phyloP scores from a whole-genome alignment of 2,888 invertebrate species.

The Zygaena filipendulae region DNA sequence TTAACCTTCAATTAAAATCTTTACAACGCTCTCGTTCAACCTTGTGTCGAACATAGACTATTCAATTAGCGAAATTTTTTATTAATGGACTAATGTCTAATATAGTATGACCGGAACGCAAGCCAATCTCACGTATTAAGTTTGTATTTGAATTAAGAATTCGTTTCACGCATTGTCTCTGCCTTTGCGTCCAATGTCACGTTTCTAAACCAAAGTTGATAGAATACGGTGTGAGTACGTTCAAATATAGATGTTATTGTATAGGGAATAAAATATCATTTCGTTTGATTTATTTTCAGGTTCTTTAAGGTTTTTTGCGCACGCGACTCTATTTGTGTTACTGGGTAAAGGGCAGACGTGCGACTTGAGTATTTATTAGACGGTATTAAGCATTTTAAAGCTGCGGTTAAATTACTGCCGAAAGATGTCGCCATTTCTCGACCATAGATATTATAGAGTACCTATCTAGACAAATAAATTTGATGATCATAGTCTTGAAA shows the following conservation, averaged over 20 bases:
- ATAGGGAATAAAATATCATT: slow-evolving; percentile 19
- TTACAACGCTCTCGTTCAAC: slow-evolving; percentile 16
- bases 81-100: no score
- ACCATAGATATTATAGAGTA: no score
- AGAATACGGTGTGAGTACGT: slow-evolving; percentile 19
- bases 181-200: slow-evolving; percentile 43
- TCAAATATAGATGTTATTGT: slow-evolving; percentile 24
- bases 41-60: slow-evolving; percentile 12
- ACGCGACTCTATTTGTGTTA: slow-evolving; percentile 45
- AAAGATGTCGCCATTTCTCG: slow-evolving; percentile 20
- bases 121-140: no score
- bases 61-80: slow-evolving; percentile 8
- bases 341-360: slow-evolving; percentile 59
- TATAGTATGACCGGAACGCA: no score
- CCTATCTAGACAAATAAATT: no score
- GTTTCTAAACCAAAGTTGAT: slow-evolving; percentile 32
- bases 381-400: no score
- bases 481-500: no score
- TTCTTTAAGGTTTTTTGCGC: slow-evolving; percentile 33
- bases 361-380: no score
- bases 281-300: slow-evolving; percentile 17
- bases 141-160: slow-evolving; percentile 19
- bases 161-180: slow-evolving; percentile 42
- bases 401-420: slow-evolving; percentile 26
- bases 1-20: no score